A percentile compares a stretch with the other conserved stretches of the same genome.
These are phyloP conservation scores for Lanistes nyassanus DNA, from an alignment of 1,140 invertebrate species.

Conservation along the genomic window DNA sequence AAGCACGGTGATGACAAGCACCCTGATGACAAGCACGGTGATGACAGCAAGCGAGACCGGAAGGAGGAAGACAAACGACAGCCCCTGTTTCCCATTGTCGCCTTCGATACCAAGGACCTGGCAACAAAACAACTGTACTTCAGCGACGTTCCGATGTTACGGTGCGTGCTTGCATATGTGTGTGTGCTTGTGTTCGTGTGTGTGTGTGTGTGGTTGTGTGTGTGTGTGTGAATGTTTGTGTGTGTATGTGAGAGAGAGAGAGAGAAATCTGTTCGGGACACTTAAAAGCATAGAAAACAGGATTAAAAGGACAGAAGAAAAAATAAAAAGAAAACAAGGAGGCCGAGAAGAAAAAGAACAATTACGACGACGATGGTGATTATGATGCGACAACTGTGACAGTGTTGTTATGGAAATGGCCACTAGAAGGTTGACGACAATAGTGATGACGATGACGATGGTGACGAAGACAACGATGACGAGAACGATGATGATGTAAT, in stretches of 20 bases:
- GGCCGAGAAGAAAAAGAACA: too few species aligned
- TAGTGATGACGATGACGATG: background rate
- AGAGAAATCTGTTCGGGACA: too few species aligned
- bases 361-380: too few species aligned
- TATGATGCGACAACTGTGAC: too few species aligned
- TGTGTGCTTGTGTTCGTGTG: background rate
- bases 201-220: background rate
- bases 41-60: slow-evolving; percentile 13
- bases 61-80: slow-evolving; percentile 54
- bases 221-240: too few species aligned
- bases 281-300: too few species aligned
- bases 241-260: too few species aligned
- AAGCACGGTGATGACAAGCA: slow-evolving; percentile 23
- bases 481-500: background rate
- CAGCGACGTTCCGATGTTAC: slow-evolving; percentile 54
- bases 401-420: too few species aligned
- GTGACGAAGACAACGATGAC: background rate
- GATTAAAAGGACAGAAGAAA: too few species aligned
- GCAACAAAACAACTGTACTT: slow-evolving; percentile 46
- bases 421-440: too few species aligned
- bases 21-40: slow-evolving; percentile 26
- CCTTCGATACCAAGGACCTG: slow-evolving; percentile 43
- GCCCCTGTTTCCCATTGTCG: slow-evolving; percentile 55
- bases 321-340: too few species aligned
- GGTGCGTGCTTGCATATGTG: slow-evolving; percentile 30